Base-by-base conservation (phyloP, 1,140 invertebrate genomes). In the Cardiocondyla obscurior region DNA sequence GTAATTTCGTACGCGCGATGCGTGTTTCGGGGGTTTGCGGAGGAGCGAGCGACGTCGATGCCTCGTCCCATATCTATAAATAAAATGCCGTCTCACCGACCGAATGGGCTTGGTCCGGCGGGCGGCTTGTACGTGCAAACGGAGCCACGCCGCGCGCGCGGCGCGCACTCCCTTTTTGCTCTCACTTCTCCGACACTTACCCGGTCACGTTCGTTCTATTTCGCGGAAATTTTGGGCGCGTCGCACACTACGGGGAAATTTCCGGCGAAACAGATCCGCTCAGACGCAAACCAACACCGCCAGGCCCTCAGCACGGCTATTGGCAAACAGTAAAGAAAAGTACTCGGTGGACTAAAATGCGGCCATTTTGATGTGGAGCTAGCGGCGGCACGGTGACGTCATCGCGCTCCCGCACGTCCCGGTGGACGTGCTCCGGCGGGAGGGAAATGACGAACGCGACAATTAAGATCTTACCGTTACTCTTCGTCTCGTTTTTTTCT, bases 251-350 rank as follows among this genome's bases (percentile, higher is more conserved):
- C 36, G 6, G 53, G 33, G 79, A 89, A 91, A 90, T 91, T 92
- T 90, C 83, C 86, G 49, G 89, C 89, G 88, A 91, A 90, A 91
- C 85, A 90, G 88, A 89, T 87, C 57, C 89, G 82, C 83, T 86
- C 90, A 86, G 49, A 25, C 22, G 19, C 87, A 62, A 53, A 74
- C 84, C 84, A 91, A 90, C 88, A 89, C 89, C 90, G 86, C 86
- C 90, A 92, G 87, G 89, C 91, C 90, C 86, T 89, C 88, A 73
- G 74, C 73, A 91, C 90, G 84, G 87, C 88, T 84, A 91, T 91
- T 93, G 91, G 91, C 92, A 93, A 93, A 93, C 93, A 93, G 89
- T 90, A 92, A 93, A 93, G 92, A 93, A 93, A 92, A 93, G 82
- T 84, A 89, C 85, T 89, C 86, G 91, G 90, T 86, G 90, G 90